A percentile compares a stretch with the other conserved stretches of the same genome.
Conservation (phyloP, 2,888 invertebrate species). For the Reticulitermes lucifugus region DNA sequence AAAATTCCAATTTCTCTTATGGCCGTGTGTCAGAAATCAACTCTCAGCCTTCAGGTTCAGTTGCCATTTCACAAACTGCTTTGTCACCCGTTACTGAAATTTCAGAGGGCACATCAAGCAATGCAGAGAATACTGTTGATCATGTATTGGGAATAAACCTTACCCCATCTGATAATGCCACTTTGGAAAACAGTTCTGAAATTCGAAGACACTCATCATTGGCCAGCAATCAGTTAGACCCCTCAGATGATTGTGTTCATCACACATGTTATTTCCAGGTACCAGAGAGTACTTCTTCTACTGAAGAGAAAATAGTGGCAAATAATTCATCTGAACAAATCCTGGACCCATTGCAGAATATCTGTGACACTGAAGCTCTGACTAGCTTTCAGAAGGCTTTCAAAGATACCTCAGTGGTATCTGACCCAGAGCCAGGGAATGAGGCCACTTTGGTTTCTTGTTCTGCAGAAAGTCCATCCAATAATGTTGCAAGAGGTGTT, state of each 20-base stretch:
- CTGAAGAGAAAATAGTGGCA: constrained; percentile 1
- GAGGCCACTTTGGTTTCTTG: not conserved
- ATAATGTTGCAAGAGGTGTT: not conserved
- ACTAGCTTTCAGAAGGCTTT: not conserved
- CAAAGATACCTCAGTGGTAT: not conserved
- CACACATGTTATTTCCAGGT: not conserved
- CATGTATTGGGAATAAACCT: not conserved
- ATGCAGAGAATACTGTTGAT: not conserved
- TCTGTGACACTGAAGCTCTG: not conserved
- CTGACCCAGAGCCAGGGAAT: not conserved
- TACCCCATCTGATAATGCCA: not conserved
- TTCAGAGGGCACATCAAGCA: constrained; percentile 10
- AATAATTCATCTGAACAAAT: constrained; percentile 19
- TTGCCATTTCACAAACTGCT: not conserved
- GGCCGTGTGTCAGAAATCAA: constrained; percentile 8
- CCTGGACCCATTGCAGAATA: not conserved
- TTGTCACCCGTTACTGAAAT: constrained; percentile 14
- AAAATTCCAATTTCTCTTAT: not conserved
- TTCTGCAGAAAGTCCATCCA: not conserved
- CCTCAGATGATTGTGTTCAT: not conserved
- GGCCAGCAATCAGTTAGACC: not conserved
- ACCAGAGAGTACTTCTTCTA: not conserved
- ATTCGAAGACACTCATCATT: not conserved
- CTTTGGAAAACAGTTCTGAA: not conserved
- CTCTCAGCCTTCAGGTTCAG: not conserved